Conservation (phyloP, 2,113 vertebrate species). For the Onychorhynchus coronatus region DNA sequence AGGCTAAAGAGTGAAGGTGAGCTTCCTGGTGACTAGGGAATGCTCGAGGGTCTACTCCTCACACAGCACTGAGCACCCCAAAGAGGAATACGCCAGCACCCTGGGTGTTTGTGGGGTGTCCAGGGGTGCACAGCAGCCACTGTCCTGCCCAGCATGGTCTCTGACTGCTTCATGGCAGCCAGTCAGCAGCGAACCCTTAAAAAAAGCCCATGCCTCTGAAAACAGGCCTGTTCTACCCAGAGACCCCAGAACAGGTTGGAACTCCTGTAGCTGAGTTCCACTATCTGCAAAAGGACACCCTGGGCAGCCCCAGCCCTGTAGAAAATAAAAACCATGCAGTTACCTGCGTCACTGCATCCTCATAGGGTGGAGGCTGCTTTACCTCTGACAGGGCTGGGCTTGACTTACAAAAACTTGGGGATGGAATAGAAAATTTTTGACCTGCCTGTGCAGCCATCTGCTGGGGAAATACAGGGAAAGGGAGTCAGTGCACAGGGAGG, state of each 20-base stretch:
- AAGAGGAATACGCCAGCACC: neutral
- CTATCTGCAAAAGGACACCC: neutral
- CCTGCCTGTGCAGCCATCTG: constrained; percentile 86
- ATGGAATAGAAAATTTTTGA: constrained; percentile 83
- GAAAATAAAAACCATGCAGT: neutral
- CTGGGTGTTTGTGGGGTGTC: neutral
- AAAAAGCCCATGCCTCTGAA: neutral
- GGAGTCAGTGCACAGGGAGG: neutral
- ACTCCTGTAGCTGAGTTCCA: neutral
- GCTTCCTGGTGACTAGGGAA: neutral
- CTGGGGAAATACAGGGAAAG: constrained; percentile 72
- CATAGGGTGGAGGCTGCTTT: constrained; percentile 92
- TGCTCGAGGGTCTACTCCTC: neutral
- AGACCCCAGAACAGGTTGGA: fast-evolving
- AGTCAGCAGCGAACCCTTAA: neutral
- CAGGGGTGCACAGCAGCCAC: neutral
- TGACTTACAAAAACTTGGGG: constrained; percentile 86
- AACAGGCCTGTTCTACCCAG: neutral
- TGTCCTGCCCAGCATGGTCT: neutral
- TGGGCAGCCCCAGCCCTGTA: neutral
- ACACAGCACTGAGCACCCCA: neutral
- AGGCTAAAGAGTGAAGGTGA: neutral
- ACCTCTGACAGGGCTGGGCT: constrained; percentile 81
- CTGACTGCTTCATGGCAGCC: neutral
- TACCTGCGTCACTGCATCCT: constrained; percentile 96